phyloP scores from a whole-genome alignment of 2,113 vertebrate genomes.

The Falcunculus frontatus region DNA sequence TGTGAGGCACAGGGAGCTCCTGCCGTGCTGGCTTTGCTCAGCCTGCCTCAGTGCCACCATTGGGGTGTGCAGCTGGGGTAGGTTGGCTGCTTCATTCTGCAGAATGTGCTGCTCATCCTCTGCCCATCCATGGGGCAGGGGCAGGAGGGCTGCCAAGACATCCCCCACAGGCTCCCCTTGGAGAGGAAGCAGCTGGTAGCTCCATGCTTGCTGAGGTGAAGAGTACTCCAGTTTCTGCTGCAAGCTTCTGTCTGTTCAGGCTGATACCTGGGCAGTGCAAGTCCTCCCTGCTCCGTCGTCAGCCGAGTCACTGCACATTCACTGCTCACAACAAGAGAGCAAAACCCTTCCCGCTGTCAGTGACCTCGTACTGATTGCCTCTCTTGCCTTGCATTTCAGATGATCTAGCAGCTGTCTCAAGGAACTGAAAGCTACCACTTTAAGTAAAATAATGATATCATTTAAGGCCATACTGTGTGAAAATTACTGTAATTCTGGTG shows the following conservation, averaged over 20 bases:
- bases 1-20: neutral
- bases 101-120: neutral
- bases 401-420: neutral
- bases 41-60: neutral
- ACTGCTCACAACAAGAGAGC: neutral
- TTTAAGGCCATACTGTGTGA: neutral
- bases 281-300: neutral
- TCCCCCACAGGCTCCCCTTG: neutral
- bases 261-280: neutral
- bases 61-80: accelerated
- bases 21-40: accelerated
- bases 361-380: accelerated
- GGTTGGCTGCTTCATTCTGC: neutral
- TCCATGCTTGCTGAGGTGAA: neutral
- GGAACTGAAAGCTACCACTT: neutral
- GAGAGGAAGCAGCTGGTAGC: neutral
- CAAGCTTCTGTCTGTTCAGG: neutral
- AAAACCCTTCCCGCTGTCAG: neutral
- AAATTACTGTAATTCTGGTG: neutral
- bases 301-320: accelerated
- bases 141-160: neutral
- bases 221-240: neutral
- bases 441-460: neutral
- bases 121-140: accelerated
- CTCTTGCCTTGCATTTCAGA: accelerated